A percentile compares a stretch with the other conserved stretches of the same genome.
phyloP scores from a whole-genome alignment of 64 coral and sea anemone genomes.

The Platygyra sinensis region DNA sequence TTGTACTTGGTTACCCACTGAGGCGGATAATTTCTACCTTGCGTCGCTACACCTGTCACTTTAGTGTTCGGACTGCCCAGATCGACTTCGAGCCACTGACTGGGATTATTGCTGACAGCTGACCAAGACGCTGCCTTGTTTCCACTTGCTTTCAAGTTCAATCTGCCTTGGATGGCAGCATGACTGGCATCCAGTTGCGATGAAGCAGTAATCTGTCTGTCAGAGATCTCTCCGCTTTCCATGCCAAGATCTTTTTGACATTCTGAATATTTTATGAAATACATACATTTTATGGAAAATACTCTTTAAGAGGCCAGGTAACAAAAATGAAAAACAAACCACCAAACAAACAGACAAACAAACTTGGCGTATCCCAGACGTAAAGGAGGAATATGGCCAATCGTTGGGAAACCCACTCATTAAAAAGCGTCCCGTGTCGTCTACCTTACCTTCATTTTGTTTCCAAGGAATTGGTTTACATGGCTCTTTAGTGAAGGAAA shows the following conservation, averaged over 20 bases:
- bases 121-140: not conserved
- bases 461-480: not conserved
- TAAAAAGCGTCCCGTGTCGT: no score
- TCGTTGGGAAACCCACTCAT: no score
- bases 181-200: not conserved
- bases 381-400: no score
- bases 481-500: conserved; percentile 2
- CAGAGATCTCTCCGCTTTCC: not conserved
- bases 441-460: not conserved
- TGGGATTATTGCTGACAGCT: not conserved
- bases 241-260: not conserved
- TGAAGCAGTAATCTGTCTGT: not conserved
- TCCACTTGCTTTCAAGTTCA: not conserved
- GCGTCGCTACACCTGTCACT: not conserved
- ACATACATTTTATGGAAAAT: not conserved
- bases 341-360: not conserved
- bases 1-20: not conserved
- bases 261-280: not conserved
- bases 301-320: not conserved
- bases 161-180: not conserved
- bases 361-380: not conserved
- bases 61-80: not conserved
- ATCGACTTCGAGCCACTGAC: not conserved
- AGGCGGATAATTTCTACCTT: not conserved
- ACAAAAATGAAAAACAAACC: not conserved